Evolutionary conservation across 2,888 invertebrate species (phyloP).

Genomic region (Hirudinaria manillensis): DNA sequence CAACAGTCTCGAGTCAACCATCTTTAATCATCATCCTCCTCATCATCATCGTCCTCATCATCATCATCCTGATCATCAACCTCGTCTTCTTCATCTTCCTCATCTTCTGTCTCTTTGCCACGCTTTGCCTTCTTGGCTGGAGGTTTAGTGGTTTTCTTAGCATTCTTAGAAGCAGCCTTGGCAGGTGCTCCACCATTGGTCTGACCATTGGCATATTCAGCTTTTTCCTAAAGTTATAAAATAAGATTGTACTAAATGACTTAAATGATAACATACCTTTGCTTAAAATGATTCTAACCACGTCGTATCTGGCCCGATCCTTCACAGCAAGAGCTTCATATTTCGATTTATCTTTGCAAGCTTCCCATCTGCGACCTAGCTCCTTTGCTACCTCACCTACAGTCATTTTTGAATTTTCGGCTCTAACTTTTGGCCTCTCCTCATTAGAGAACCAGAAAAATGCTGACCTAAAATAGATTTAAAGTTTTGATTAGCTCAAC

Average conservation of each 20-base stretch:
- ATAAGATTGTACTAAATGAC: neutral
- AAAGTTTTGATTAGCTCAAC: neutral
- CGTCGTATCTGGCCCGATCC: constrained; percentile 90
- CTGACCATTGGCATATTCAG: constrained; percentile 33
- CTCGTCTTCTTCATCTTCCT: constrained; percentile 39
- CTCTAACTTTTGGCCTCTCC: constrained; percentile 88
- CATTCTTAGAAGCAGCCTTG: constrained; percentile 28
- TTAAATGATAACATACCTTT: neutral
- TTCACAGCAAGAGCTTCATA: constrained; percentile 88
- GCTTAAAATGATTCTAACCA: constrained; percentile 59
- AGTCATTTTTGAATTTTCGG: constrained; percentile 81
- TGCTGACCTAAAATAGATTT: constrained; percentile 69
- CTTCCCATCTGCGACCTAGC: constrained; percentile 87
- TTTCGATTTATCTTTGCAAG: constrained; percentile 71
- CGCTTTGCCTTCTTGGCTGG: constrained; percentile 25
- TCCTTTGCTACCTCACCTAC: constrained; percentile 96
- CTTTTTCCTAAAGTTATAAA: constrained; percentile 35
- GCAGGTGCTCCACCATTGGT: constrained; percentile 12
- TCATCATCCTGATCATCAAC: constrained; percentile 40
- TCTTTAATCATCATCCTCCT: neutral
- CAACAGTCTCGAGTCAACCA: neutral
- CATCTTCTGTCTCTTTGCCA: constrained; percentile 55
- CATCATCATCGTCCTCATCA: constrained; percentile 21
- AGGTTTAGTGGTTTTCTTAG: constrained; percentile 6
- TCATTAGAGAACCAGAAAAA: constrained; percentile 99